Conservation (phyloP, 2,888 invertebrate species). For the Cheilosia scutellata region DNA sequence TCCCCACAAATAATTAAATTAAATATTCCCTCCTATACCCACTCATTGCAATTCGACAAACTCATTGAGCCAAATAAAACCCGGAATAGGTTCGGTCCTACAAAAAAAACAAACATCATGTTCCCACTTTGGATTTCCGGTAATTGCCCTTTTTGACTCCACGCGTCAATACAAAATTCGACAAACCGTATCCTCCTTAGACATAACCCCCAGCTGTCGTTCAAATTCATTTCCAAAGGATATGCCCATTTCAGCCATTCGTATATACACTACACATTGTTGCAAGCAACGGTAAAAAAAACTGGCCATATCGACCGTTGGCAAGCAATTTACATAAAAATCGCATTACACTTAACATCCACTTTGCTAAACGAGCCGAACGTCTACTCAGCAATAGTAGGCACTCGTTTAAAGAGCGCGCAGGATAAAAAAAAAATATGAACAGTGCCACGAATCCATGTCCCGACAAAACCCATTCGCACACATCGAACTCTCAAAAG, state of each 20-base stretch:
- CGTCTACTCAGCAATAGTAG: slow-evolving; percentile 69
- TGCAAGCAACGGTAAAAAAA: slow-evolving; percentile 49
- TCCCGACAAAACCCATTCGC: slow-evolving; percentile 3
- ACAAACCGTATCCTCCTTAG: slow-evolving; percentile 63
- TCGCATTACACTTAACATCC: slow-evolving; percentile 84
- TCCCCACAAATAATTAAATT: not conserved
- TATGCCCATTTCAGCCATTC: not conserved
- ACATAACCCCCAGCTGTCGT: slow-evolving; percentile 60
- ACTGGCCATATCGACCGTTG: slow-evolving; percentile 71
- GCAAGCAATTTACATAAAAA: slow-evolving; percentile 83
- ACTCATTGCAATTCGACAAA: slow-evolving; percentile 15
- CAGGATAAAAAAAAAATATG: not conserved
- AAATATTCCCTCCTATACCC: not conserved
- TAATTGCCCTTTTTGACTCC: slow-evolving; percentile 61
- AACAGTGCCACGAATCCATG: not conserved
- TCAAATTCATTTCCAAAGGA: slow-evolving; percentile 29
- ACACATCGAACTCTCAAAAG: not conserved
- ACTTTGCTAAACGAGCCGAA: slow-evolving; percentile 84
- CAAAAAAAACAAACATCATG: slow-evolving; percentile 30
- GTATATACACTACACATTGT: slow-evolving; percentile 28
- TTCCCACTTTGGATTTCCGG: slow-evolving; percentile 71
- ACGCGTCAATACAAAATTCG: slow-evolving; percentile 63
- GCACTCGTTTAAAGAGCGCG: slow-evolving; percentile 6
- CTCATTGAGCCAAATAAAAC: slow-evolving; percentile 60
- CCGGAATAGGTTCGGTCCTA: slow-evolving; percentile 15